phyloP scores from a whole-genome alignment of 2,113 vertebrate species.

The Corythaixoides concolor region DNA sequence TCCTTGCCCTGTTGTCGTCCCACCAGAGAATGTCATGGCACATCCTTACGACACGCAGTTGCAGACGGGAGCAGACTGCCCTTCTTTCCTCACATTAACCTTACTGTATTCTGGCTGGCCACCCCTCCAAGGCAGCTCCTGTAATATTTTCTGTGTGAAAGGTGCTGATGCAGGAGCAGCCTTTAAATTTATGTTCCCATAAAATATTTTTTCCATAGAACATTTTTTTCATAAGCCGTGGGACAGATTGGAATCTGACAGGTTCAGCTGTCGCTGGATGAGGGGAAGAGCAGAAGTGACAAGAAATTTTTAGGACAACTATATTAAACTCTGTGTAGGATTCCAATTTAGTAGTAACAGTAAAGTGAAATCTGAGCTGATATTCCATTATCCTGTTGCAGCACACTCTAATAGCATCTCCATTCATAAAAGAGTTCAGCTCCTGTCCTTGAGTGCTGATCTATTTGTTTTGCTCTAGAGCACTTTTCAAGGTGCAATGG shows the following conservation, averaged over 20 bases:
- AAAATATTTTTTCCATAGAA: not conserved
- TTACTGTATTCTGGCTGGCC: not conserved
- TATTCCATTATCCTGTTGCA: constrained; percentile 7
- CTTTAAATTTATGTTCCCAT: not conserved
- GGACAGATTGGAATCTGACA: constrained; percentile 46
- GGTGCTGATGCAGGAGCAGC: not conserved
- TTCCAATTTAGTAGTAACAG: not conserved
- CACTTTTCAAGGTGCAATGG: not conserved
- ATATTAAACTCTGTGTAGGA: constrained; percentile 35
- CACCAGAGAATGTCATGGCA: not conserved
- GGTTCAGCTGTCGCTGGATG: not conserved
- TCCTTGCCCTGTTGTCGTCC: not conserved
- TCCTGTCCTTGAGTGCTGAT: not conserved
- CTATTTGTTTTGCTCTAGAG: not conserved
- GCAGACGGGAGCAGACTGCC: not conserved
- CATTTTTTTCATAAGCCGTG: not conserved
- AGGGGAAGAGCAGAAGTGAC: constrained; percentile 15
- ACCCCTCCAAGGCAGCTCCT: not conserved
- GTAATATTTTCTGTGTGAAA: not conserved
- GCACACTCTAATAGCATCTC: not conserved
- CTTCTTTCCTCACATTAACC: not conserved
- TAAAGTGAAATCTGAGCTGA: constrained; percentile 2
- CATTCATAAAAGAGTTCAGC: constrained; percentile 17
- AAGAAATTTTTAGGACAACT: constrained; percentile 41
- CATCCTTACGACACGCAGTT: not conserved